A percentile compares a stretch with the other conserved stretches of the same genome.
Evolutionary conservation across 2,113 vertebrate species (phyloP).

Genomic region (Semnornis frantzii): DNA sequence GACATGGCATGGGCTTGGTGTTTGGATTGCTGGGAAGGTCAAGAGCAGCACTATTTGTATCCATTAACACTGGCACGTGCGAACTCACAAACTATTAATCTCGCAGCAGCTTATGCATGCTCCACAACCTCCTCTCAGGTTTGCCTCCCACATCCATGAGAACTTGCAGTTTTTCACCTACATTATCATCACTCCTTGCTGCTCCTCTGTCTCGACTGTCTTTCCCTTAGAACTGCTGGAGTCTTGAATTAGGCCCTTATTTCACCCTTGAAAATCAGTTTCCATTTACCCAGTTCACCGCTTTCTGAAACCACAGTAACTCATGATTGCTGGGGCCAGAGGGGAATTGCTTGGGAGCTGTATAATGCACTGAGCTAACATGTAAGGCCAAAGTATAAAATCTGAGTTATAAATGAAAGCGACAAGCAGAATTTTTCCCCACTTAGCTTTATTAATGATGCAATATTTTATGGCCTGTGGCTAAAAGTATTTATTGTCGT

Average conservation of each 20-base stretch:
- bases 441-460: slow-evolving; percentile 65
- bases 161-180: slow-evolving; percentile 27
- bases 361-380: slow-evolving; percentile 59
- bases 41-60: background rate
- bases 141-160: background rate
- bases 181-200: background rate
- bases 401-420: slow-evolving; percentile 70
- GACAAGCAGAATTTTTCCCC: slow-evolving; percentile 68
- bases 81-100: background rate
- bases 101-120: background rate
- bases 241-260: slow-evolving; percentile 49
- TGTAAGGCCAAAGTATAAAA: slow-evolving; percentile 62
- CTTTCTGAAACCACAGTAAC: slow-evolving; percentile 57
- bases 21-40: background rate
- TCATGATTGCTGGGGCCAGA: slow-evolving; percentile 65
- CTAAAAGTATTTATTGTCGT: slow-evolving; percentile 60
- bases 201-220: background rate
- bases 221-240: slow-evolving; percentile 15
- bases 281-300: slow-evolving; percentile 59
- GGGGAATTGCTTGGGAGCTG: slow-evolving; percentile 64
- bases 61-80: background rate
- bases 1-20: background rate
- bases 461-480: slow-evolving; percentile 62
- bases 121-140: background rate
- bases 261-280: slow-evolving; percentile 67